Conservation (phyloP, 2,888 invertebrate genomes). For the Ennomos fuscantarius region DNA sequence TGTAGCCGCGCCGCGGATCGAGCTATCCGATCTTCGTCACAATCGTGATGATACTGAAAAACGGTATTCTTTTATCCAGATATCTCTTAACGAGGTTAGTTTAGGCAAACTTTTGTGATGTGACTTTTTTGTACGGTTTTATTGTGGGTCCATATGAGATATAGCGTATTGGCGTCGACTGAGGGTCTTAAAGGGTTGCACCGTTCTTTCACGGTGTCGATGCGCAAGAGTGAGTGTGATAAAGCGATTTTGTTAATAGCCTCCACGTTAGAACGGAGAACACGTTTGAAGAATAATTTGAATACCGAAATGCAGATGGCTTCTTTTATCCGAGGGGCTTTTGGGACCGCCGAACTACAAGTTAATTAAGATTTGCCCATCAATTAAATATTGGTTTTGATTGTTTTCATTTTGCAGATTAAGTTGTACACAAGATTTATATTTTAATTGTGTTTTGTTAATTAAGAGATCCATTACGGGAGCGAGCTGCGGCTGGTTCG, state of each 20-base stretch:
- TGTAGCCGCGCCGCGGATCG: constrained; percentile 62
- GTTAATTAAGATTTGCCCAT: constrained; percentile 84
- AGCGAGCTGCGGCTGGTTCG: constrained; percentile 38
- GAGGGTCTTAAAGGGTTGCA: constrained; percentile 62
- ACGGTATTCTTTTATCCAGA: constrained; percentile 83
- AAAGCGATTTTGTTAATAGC: constrained; percentile 64
- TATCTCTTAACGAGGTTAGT: constrained; percentile 84
- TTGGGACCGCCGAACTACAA: constrained; percentile 74
- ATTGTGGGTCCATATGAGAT: constrained; percentile 77
- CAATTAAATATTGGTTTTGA: constrained; percentile 83
- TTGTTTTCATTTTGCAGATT: constrained; percentile 77
- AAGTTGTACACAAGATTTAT: constrained; percentile 72
- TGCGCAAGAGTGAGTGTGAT: constrained; percentile 82
- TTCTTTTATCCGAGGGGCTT: constrained; percentile 78
- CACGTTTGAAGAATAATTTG: constrained; percentile 84
- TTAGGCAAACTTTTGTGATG: constrained; percentile 85
- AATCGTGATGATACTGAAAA: constrained; percentile 84
- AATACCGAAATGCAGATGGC: constrained; percentile 84
- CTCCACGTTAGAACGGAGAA: constrained; percentile 66
- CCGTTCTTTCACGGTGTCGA: constrained; percentile 58
- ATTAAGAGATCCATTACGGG: constrained; percentile 58
- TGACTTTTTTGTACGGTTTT: constrained; percentile 76
- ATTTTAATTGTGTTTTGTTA: constrained; percentile 62
- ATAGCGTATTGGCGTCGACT: constrained; percentile 71
- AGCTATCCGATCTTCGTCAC: constrained; percentile 81